Evolutionary conservation across 2,888 invertebrate genomes (phyloP).

Genomic region (Arrhopalites spinosus): DNA sequence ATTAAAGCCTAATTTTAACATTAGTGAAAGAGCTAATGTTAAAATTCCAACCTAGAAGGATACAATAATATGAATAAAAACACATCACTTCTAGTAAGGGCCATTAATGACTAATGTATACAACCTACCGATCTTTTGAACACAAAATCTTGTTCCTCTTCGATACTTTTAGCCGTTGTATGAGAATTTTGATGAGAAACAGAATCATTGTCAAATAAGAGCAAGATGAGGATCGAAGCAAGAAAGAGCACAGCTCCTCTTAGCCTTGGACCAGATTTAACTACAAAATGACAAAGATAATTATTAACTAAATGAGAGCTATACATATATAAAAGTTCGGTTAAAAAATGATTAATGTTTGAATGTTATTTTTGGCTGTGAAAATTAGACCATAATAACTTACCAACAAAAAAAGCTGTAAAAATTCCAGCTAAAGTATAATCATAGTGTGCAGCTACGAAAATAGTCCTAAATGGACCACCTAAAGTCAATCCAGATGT

Average conservation of each 20-base stretch:
- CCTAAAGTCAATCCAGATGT: too few species aligned
- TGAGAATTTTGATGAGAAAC: slow-evolving; percentile 14
- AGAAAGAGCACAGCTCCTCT: slow-evolving; percentile 49
- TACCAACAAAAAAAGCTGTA: slow-evolving; percentile 47
- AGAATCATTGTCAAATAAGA: slow-evolving; percentile 41
- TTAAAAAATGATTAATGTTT: background rate
- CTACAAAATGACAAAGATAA: slow-evolving; percentile 27
- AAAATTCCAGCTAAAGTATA: slow-evolving; percentile 48
- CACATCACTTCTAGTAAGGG: background rate
- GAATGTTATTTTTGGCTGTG: background rate
- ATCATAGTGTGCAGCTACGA: slow-evolving; percentile 48
- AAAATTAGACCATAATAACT: background rate
- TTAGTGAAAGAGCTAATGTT: slow-evolving; percentile 44
- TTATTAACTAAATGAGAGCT: background rate
- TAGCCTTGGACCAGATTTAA: slow-evolving; percentile 47
- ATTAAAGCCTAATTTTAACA: slow-evolving; percentile 53
- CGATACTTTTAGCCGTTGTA: background rate
- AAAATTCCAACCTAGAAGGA: slow-evolving; percentile 41
- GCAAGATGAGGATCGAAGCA: slow-evolving; percentile 41
- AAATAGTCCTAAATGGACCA: too few species aligned
- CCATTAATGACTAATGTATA: background rate
- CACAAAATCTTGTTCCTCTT: slow-evolving; percentile 39
- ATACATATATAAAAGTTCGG: background rate
- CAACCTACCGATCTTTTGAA: slow-evolving; percentile 44
- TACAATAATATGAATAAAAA: background rate